Evolutionary conservation across 2,888 invertebrate genomes (phyloP).

Genomic region (Miltochrista miniata): DNA sequence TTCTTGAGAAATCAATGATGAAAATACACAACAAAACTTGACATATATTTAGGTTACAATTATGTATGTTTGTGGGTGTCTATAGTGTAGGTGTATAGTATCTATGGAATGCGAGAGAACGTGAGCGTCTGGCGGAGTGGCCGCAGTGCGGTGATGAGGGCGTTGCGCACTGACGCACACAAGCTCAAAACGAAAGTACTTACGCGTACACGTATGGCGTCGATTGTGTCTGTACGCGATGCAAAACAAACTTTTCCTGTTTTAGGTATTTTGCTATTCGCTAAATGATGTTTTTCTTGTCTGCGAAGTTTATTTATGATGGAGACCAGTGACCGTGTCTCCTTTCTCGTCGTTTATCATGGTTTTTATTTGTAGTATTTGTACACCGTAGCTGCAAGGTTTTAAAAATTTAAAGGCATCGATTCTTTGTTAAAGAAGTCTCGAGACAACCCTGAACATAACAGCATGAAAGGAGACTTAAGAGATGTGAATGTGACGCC

Average conservation of each 20-base stretch:
- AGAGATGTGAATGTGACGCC: not conserved
- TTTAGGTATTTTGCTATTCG: constrained; percentile 33
- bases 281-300: constrained; percentile 29
- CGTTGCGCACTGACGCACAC: constrained; percentile 43
- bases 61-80: constrained; percentile 40
- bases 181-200: constrained; percentile 40
- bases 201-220: constrained; percentile 22
- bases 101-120: constrained; percentile 45
- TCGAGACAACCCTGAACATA: too few relatives aligned
- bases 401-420: too few relatives aligned
- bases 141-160: constrained; percentile 31
- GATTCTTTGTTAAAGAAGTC: too few relatives aligned
- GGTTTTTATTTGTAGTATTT: too few relatives aligned
- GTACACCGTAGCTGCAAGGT: too few relatives aligned
- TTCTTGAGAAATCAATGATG: not conserved
- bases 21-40: constrained; percentile 17
- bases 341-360: not conserved
- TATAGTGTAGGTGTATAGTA: constrained; percentile 46
- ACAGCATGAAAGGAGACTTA: not conserved
- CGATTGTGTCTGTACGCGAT: constrained; percentile 17
- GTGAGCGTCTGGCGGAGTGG: constrained; percentile 45
- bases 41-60: constrained; percentile 43
- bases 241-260: constrained; percentile 47
- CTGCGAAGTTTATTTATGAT: constrained; percentile 17
- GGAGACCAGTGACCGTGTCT: constrained; percentile 8